Evolutionary conservation across 2,888 invertebrate genomes (phyloP).

Genomic region (Latheticus oryzae): DNA sequence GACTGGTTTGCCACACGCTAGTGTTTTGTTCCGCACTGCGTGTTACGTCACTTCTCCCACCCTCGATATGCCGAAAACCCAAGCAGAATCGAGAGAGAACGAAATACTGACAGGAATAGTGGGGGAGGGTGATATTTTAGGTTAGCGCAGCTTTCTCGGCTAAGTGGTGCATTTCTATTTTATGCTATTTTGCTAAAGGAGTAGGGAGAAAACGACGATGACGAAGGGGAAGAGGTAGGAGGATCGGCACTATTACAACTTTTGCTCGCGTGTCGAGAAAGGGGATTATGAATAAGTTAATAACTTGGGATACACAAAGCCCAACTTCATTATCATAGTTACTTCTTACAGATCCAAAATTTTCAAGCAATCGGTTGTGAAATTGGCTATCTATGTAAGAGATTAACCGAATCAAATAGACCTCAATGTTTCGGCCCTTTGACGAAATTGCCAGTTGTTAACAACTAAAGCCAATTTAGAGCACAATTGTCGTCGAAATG

Average conservation of each 20-base stretch:
- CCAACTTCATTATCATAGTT: constrained; percentile 15
- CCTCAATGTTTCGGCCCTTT: constrained; percentile 23
- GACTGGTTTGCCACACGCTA: constrained; percentile 61
- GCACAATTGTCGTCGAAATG: constrained; percentile 10
- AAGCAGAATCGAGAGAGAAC: background rate
- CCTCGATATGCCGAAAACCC: constrained; percentile 24
- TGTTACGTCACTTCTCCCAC: constrained; percentile 63
- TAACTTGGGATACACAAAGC: constrained; percentile 18
- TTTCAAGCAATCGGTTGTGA: too few species aligned
- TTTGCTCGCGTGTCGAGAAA: constrained; percentile 24
- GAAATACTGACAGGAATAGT: constrained; percentile 15
- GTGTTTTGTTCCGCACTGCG: constrained; percentile 66
- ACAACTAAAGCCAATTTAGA: constrained; percentile 3
- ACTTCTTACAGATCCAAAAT: too few species aligned
- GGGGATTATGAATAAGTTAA: constrained; percentile 35
- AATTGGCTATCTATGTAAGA: too few species aligned
- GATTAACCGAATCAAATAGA: constrained; percentile 36
- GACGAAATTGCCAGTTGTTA: constrained; percentile 21
- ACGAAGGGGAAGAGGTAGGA: constrained; percentile 1
- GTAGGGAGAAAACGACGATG: background rate
- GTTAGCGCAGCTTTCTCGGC: constrained; percentile 45
- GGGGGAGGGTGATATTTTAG: constrained; percentile 39
- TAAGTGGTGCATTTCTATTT: constrained; percentile 46
- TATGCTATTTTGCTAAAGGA: constrained; percentile 16
- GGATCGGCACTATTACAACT: constrained; percentile 26